Evolutionary conservation across 2,113 vertebrate genomes (phyloP).

Genomic region (Ctenodactylus gundi): DNA sequence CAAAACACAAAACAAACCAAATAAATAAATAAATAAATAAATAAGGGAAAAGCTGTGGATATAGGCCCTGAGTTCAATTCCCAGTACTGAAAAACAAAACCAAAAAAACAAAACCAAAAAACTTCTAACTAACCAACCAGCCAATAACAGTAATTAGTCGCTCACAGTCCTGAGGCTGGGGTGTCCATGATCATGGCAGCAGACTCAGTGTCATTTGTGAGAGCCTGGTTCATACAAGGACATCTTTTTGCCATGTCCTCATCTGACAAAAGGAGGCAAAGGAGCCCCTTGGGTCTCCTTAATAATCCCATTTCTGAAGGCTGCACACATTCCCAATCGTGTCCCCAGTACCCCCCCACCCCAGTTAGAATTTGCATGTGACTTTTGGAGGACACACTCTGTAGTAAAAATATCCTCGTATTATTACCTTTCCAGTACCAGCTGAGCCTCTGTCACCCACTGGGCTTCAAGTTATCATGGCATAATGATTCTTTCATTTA

Average conservation of each 20-base stretch:
- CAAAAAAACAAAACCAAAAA: too few species aligned
- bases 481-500: not conserved
- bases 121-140: too few species aligned
- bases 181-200: not conserved
- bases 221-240: not conserved
- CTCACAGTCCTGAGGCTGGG: not conserved
- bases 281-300: not conserved
- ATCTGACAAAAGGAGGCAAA: not conserved
- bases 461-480: not conserved
- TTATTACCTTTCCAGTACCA: not conserved
- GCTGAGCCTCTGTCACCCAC: too few species aligned
- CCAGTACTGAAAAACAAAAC: too few species aligned
- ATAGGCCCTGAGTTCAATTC: too few species aligned
- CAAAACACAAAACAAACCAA: too few species aligned
- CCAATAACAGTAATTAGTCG: not conserved
- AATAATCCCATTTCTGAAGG: too few species aligned
- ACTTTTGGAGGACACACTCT: not conserved
- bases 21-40: too few species aligned
- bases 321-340: not conserved
- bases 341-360: not conserved
- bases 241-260: not conserved
- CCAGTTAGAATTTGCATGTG: not conserved
- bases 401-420: too few species aligned
- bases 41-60: too few species aligned
- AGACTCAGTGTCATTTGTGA: too few species aligned